Evolutionary conservation across 2,797 vertebrate genomes (phyloP).

Genomic region (Micrastur ruficollis): DNA sequence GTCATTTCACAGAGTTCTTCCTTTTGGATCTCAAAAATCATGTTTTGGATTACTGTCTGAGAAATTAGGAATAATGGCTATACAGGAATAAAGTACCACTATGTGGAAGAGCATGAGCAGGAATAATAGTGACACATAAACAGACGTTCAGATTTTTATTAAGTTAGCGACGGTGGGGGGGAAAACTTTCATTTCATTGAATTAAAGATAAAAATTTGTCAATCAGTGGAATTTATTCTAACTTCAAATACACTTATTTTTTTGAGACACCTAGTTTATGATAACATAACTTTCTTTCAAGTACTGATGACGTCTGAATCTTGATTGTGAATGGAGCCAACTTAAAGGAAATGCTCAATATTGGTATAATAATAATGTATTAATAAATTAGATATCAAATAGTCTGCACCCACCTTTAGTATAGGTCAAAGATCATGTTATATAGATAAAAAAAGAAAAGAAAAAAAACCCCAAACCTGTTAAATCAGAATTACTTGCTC

Average conservation of each 20-base stretch:
- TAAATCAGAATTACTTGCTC: neutral
- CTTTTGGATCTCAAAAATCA: neutral
- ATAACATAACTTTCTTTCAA: neutral
- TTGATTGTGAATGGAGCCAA: neutral
- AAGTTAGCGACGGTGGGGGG: neutral
- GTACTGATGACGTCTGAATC: neutral
- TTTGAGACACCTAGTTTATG: neutral
- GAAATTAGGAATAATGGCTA: neutral
- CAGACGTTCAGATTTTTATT: neutral
- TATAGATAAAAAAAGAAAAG: neutral
- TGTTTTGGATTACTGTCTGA: neutral
- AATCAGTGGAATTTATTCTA: neutral
- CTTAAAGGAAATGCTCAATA: neutral
- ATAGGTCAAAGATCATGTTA: neutral
- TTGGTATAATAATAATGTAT: neutral
- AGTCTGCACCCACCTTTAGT: neutral
- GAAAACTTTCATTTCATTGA: neutral
- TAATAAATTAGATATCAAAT: neutral
- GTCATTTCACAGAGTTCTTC: neutral
- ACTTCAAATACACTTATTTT: neutral
- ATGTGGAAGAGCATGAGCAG: neutral
- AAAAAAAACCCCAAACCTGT: neutral
- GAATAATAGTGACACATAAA: neutral
- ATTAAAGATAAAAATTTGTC: neutral
- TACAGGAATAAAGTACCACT: neutral